Evolutionary conservation across 1,140 invertebrate species (phyloP).

Genomic region (Gryllus bimaculatus): DNA sequence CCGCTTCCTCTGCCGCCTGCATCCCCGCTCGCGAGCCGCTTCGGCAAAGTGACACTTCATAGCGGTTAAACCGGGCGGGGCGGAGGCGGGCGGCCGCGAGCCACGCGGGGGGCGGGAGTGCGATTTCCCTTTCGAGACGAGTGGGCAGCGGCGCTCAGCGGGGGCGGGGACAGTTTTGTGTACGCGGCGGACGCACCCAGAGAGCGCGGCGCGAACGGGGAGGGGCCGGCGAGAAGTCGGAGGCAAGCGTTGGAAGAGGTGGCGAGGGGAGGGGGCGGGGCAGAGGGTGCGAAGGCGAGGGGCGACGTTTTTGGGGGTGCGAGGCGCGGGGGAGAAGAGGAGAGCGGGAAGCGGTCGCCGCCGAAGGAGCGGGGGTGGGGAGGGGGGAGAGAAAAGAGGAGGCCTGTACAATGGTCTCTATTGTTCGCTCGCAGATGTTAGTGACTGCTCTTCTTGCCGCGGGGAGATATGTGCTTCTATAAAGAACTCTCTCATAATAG

Average conservation of each 20-base stretch:
- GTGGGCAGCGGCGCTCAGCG: background rate
- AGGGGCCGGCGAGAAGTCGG: background rate
- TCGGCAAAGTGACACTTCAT: background rate
- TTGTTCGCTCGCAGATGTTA: constrained; percentile 15
- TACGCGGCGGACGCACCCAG: background rate
- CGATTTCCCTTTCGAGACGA: constrained; percentile 10
- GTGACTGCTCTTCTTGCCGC: constrained; percentile 8
- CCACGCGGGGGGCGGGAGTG: background rate
- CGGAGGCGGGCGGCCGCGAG: too few relatives aligned
- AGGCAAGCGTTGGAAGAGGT: background rate
- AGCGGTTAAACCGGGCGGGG: background rate
- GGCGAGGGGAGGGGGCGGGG: background rate
- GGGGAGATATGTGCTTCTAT: constrained; percentile 2
- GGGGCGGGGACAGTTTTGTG: background rate
- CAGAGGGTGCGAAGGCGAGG: background rate
- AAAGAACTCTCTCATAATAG: constrained; percentile 1
- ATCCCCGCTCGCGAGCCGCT: background rate
- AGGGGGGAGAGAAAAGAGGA: background rate
- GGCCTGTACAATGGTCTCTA: constrained; percentile 10
- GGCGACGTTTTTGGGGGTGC: background rate
- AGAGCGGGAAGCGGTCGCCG: too few relatives aligned
- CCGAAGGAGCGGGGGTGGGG: background rate
- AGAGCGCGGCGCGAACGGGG: background rate
- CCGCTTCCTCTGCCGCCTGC: too few relatives aligned
- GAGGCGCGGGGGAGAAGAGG: background rate